Evolutionary conservation across 2,888 invertebrate species (phyloP).

Genomic region (Eilema griseolum): DNA sequence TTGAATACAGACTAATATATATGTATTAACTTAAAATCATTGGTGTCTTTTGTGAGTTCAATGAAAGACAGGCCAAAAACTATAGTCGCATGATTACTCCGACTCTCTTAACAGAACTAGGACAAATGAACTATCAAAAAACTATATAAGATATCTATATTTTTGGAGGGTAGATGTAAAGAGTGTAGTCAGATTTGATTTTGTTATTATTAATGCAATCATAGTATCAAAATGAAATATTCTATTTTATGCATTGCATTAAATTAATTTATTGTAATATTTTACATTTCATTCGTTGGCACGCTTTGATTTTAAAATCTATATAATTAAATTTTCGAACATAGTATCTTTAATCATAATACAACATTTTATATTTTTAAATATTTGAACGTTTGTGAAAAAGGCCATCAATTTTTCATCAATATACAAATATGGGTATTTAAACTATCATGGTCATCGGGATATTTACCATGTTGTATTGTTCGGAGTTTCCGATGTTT

Average conservation of each 20-base stretch:
- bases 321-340: too few relatives aligned
- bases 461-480: too few relatives aligned
- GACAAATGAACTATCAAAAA: not conserved
- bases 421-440: too few relatives aligned
- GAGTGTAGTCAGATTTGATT: not conserved
- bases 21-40: too few relatives aligned
- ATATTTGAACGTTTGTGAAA: too few relatives aligned
- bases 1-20: not conserved
- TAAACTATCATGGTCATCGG: too few relatives aligned
- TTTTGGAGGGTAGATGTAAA: not conserved
- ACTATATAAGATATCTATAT: not conserved
- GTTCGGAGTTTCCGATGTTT: too few relatives aligned
- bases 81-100: not conserved
- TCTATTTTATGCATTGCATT: not conserved
- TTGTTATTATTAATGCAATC: not conserved
- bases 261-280: not conserved
- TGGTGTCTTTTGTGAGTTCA: not conserved
- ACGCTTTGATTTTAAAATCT: not conserved
- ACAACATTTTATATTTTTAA: too few relatives aligned
- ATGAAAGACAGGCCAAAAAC: too few relatives aligned
- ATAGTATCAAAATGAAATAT: not conserved
- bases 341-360: too few relatives aligned
- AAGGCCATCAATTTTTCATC: too few relatives aligned
- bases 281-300: not conserved
- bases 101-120: not conserved